phyloP scores from a whole-genome alignment of 2,113 vertebrate species.

The Cynocephalus volans region DNA sequence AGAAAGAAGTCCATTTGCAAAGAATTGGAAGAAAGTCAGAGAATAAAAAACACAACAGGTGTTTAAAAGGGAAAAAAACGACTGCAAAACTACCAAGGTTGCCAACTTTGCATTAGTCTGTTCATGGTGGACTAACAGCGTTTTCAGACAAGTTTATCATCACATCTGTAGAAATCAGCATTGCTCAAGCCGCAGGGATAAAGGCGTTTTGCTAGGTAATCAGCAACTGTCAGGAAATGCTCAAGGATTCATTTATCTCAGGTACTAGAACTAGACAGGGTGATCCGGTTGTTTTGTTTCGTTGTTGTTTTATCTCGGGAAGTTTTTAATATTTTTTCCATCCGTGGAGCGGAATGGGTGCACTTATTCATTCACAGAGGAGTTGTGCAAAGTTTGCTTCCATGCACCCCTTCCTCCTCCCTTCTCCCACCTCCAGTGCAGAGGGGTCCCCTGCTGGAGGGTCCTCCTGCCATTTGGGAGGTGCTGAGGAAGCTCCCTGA shows the following conservation, averaged over 20 bases:
- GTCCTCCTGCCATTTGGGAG: background rate
- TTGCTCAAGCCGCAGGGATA: background rate
- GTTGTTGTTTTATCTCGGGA: conserved; percentile 3
- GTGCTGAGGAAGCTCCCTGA: background rate
- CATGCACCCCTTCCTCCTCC: accelerated
- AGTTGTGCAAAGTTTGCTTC: background rate
- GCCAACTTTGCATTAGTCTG: background rate
- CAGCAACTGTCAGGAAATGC: background rate
- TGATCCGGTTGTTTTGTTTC: background rate
- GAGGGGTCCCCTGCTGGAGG: background rate
- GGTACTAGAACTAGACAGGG: background rate
- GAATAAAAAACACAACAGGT: background rate
- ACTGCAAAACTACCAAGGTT: background rate
- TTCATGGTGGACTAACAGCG: background rate
- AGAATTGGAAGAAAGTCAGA: background rate
- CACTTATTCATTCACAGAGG: background rate
- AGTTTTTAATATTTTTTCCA: background rate
- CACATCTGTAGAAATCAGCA: background rate
- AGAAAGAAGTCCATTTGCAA: background rate
- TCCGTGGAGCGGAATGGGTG: accelerated
- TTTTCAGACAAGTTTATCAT: background rate
- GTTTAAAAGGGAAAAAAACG: background rate
- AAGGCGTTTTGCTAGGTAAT: background rate
- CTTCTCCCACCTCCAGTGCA: background rate
- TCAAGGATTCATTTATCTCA: background rate